Evolutionary conservation across 2,797 vertebrate genomes (phyloP), one percentile per base, ranked within the genome.

Genomic region (Eremophila alpestris): DNA sequence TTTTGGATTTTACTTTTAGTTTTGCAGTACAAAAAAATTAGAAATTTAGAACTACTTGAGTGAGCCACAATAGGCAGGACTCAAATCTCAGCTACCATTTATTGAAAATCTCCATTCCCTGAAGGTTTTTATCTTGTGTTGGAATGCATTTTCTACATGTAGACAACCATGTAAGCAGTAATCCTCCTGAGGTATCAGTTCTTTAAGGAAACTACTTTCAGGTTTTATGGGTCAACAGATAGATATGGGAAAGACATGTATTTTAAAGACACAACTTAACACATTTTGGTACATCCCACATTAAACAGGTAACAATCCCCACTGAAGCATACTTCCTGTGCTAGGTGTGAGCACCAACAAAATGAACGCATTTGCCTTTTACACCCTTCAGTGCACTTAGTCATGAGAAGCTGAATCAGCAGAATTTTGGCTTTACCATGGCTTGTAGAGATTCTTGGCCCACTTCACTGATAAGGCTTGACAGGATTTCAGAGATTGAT

Each of bases 21-120:
- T 54, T 95, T 13, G 96, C 97, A 51, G 98, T 98, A 92, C 83
- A 73, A 48, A 97, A 56, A 98, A 70, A 56, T 97, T 32, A 32
- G 96, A 91, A 93, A 96, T 74, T 91, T 98, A 9, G 56, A 98
- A 89, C 96, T 98, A 9, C 95, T 99, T 2, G 98, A 99, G 83
- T 87, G 36, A 99, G 98, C 87, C 58, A 96, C 60, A 99, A 98
- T 23, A 9, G 19, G 96, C 85, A 51, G 98, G 98, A 11, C 75
- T 99, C 45, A 98, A 98, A 2, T 98, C 98, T 77, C 98, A 98
- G 86, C 92, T 98, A 26, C 94, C 97, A 38, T 99, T 99, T 74
- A 95, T 96, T 16, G 73, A 97, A 95, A 98, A 98, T 49, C 93
- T 99, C 51, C 96, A 94, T 11, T 87, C 55, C n/a, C 96, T 99